A percentile compares a stretch with the other conserved stretches of the same genome.
phyloP scores from a whole-genome alignment of 2,888 invertebrate species.

The Panopea generosa region DNA sequence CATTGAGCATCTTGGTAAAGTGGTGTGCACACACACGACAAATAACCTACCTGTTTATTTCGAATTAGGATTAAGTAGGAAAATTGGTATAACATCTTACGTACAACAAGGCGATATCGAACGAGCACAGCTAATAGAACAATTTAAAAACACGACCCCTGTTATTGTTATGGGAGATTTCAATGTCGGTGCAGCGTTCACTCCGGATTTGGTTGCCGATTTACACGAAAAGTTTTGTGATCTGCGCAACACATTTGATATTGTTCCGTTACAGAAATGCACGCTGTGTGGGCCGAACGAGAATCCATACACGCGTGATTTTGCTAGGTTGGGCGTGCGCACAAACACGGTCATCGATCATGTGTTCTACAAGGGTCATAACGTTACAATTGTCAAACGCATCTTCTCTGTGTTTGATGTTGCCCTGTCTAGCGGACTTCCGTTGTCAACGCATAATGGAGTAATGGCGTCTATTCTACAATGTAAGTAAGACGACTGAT shows the following conservation, averaged over 20 bases:
- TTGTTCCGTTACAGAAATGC: slow-evolving; percentile 26
- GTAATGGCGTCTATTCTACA: too few relatives aligned
- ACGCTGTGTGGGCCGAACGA: slow-evolving; percentile 31
- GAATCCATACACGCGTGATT: slow-evolving; percentile 25
- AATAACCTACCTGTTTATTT: slow-evolving; percentile 9
- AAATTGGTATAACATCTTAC: slow-evolving; percentile 12
- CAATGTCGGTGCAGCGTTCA: slow-evolving; percentile 31
- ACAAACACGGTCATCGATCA: slow-evolving; percentile 40
- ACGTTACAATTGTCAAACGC: slow-evolving; percentile 7
- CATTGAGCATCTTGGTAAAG: slow-evolving; percentile 33
- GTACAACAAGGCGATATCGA: slow-evolving; percentile 39
- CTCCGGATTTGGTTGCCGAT: slow-evolving; percentile 11
- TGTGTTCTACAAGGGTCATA: slow-evolving; percentile 41
- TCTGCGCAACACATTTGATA: slow-evolving; percentile 24
- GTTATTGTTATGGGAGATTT: slow-evolving; percentile 45
- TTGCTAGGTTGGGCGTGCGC: too few relatives aligned
- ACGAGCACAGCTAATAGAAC: slow-evolving; percentile 29
- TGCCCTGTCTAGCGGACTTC: slow-evolving; percentile 14
- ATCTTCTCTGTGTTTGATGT: slow-evolving; percentile 27
- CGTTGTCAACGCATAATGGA: slow-evolving; percentile 44
- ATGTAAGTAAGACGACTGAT: too few relatives aligned
- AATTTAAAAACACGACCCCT: slow-evolving; percentile 12
- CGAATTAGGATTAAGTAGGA: slow-evolving; percentile 18
- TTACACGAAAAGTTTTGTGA: slow-evolving; percentile 26
- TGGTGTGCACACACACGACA: slow-evolving; percentile 45